These are phyloP conservation scores for Mythimna pallens DNA, from an alignment of 2,888 invertebrate species.

Conservation along the genomic window DNA sequence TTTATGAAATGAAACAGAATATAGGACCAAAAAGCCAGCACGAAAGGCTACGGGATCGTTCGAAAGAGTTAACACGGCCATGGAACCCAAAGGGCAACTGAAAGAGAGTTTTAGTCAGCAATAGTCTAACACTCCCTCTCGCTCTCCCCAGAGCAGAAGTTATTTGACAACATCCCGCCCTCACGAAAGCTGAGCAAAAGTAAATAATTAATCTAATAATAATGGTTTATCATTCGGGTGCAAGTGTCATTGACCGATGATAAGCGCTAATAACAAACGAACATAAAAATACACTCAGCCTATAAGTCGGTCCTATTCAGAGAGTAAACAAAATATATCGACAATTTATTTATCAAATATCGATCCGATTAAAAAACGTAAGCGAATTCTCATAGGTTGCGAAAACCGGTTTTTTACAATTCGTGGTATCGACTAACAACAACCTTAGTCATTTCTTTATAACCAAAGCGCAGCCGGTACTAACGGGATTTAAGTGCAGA, in stretches of 20 bases:
- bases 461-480: neutral
- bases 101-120: too few relatives aligned
- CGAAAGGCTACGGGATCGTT: too few relatives aligned
- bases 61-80: too few relatives aligned
- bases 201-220: conserved; percentile 20
- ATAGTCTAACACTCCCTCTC: too few relatives aligned
- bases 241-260: conserved; percentile 48
- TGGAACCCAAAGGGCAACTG: too few relatives aligned
- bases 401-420: conserved; percentile 29
- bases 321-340: conserved; percentile 7
- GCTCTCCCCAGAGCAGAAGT: too few relatives aligned
- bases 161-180: neutral
- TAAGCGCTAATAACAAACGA: conserved; percentile 18
- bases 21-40: neutral
- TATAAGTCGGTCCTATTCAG: neutral
- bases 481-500: conserved; percentile 29
- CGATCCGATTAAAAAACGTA: neutral
- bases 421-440: conserved; percentile 27
- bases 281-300: neutral
- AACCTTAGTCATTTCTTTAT: conserved; percentile 37
- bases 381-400: neutral
- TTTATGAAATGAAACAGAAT: neutral
- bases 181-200: conserved; percentile 15
- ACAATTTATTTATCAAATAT: neutral
- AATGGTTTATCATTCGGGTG: neutral